Base-by-base conservation (phyloP, 2,888 invertebrate genomes). In the Conus canariensis region DNA sequence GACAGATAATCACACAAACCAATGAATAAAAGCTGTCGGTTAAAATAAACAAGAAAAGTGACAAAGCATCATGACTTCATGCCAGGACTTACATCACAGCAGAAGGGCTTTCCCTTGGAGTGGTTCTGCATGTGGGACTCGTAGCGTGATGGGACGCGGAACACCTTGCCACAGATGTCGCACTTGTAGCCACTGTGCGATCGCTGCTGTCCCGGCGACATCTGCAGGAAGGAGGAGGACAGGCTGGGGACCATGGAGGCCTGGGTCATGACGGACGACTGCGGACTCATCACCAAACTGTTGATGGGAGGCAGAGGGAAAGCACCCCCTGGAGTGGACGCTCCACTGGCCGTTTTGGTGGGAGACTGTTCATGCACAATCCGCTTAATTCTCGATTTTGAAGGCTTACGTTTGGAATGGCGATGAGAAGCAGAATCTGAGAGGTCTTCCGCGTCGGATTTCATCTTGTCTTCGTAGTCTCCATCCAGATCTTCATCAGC, bases 121-220 rank as follows among this genome's bases (percentile, higher is more conserved):
- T 92, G 92, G 74, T 91, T 91, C 25, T 91, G 86, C 92, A 92
- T 92, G 90, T 92, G 92, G 6, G 90, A 88, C 59, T 92, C 92
- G 60, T 90, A 92, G 22, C 92, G 91, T 10, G 91, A 91, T 7
- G 92, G 92, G n/a, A 91, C 91, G 10, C 92, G 77, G 86, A 92
- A 92, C 19, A 90, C 90, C 80, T 91, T 92, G 16, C 91, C 91
- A 85, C 92, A 92, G 64, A 91, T 87, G 10, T 90, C 91, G 89
- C 92, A 92, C 7, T 90, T 90, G 59, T 92, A 92, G 56, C 90
- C 88, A 8, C 85, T 64, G 16, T 67, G 83, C n/a, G 67, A 22
- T 8, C 70, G n/a, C n/a, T 45, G 89, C 58, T 64, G 85, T 0
- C 85, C 85, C 8, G 74, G 14, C 0, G 83, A 22, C n/a, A 59